phyloP scores from a whole-genome alignment of 2,888 invertebrate species.

The Agelastica alni region DNA sequence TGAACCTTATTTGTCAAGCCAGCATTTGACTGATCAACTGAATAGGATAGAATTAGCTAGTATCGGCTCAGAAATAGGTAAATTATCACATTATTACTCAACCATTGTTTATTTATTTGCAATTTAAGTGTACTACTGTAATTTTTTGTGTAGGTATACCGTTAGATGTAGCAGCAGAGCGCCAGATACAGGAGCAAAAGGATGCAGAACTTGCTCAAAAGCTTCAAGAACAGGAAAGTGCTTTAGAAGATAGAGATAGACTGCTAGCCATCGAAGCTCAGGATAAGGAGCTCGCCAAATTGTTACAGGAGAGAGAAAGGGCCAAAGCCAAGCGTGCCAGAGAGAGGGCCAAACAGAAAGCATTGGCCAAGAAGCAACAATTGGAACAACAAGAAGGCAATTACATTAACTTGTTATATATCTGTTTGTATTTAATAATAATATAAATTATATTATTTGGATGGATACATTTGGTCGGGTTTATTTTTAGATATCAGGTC shows the following conservation, averaged over 20 bases:
- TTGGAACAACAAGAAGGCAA: constrained; percentile 49
- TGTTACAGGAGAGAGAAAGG: constrained; percentile 75
- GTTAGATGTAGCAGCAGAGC: constrained; percentile 60
- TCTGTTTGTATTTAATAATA: background rate
- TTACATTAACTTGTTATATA: background rate
- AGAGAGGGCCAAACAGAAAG: constrained; percentile 70
- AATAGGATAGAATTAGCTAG: constrained; percentile 52
- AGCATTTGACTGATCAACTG: constrained; percentile 43
- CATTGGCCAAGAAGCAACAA: constrained; percentile 60
- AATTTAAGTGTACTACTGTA: no score
- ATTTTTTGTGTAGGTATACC: constrained; percentile 57
- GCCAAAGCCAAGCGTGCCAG: constrained; percentile 71
- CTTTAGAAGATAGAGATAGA: constrained; percentile 60
- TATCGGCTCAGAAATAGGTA: constrained; percentile 37
- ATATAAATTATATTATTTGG: no score
- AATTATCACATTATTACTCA: no score
- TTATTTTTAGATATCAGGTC: background rate
- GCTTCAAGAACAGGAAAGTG: constrained; percentile 76
- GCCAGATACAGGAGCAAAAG: constrained; percentile 69
- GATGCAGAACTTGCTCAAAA: constrained; percentile 77
- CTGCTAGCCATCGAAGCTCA: constrained; percentile 78
- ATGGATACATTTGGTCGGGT: no score
- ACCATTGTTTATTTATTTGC: no score
- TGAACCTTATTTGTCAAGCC: constrained; percentile 47
- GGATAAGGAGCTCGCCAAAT: constrained; percentile 76